Evolutionary conservation across 2,113 vertebrate genomes (phyloP).

Genomic region (Lichenostomus cassidix): DNA sequence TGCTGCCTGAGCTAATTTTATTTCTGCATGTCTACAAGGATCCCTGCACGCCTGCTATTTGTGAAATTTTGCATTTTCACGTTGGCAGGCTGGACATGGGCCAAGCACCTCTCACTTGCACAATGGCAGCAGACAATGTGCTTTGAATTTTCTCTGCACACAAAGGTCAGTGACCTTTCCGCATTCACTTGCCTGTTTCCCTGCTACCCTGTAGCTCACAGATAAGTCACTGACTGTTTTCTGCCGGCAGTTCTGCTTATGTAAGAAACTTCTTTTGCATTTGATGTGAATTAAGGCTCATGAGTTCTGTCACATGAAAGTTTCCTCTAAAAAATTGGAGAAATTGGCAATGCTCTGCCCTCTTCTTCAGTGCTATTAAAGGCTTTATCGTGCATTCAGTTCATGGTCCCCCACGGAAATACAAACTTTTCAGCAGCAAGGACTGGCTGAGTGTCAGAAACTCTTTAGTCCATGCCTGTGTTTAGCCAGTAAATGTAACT

Average conservation of each 20-base stretch:
- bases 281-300: conserved; percentile 41
- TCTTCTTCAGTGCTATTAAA: conserved; percentile 10
- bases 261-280: not conserved
- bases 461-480: not conserved
- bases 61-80: not conserved
- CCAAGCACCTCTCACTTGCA: not conserved
- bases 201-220: not conserved
- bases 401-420: not conserved
- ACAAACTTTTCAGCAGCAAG: not conserved
- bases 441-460: not conserved
- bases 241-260: conserved; percentile 41
- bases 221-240: conserved; percentile 26
- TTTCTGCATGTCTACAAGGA: not conserved
- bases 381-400: not conserved
- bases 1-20: not conserved
- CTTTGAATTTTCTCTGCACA: conserved; percentile 14
- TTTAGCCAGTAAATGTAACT: not conserved
- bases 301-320: conserved; percentile 31
- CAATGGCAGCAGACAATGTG: not conserved
- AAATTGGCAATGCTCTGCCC: conserved; percentile 21
- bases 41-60: not conserved
- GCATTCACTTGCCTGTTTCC: not conserved
- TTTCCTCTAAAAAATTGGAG: conserved; percentile 9
- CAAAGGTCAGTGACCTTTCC: conserved; percentile 10
- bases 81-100: not conserved